phyloP scores from a whole-genome alignment of 2,888 invertebrate species.

The Lissocephala sabroskyi region DNA sequence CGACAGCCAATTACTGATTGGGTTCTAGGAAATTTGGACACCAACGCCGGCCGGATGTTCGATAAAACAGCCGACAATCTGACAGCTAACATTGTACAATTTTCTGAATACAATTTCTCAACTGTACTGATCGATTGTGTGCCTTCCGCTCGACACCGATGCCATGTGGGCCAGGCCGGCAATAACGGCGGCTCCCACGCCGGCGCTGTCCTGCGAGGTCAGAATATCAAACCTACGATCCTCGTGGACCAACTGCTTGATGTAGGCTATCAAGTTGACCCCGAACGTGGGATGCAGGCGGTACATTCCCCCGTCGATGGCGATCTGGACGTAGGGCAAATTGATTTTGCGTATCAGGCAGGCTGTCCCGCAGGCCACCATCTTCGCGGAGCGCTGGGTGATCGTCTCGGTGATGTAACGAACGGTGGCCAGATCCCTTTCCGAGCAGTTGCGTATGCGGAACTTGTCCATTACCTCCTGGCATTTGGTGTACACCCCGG shows the following conservation, averaged over 20 bases:
- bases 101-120: too few species aligned
- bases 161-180: conserved; percentile 80
- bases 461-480: conserved; percentile 87
- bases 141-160: too few species aligned
- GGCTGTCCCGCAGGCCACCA: conserved; percentile 91
- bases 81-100: too few species aligned
- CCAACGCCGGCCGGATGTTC: too few species aligned
- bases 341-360: conserved; percentile 39
- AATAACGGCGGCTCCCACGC: conserved; percentile 47
- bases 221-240: conserved; percentile 29
- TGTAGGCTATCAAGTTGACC: too few species aligned
- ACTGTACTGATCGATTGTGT: too few species aligned
- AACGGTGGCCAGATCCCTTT: conserved; percentile 90
- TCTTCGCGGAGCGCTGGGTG: conserved; percentile 89
- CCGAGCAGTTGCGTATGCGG: conserved; percentile 76
- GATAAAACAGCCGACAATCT: too few species aligned
- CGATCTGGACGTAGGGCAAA: conserved; percentile 11
- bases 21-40: too few species aligned
- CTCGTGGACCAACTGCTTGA: too few species aligned
- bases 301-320: conserved; percentile 47
- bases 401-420: conserved; percentile 90
- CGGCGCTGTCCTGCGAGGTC: conserved; percentile 41
- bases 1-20: too few species aligned
- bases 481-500: conserved; percentile 84
- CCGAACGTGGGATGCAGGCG: conserved; percentile 35